Evolutionary conservation across 2,797 vertebrate genomes (phyloP).

Genomic region (Coregonus suidteri): DNA sequence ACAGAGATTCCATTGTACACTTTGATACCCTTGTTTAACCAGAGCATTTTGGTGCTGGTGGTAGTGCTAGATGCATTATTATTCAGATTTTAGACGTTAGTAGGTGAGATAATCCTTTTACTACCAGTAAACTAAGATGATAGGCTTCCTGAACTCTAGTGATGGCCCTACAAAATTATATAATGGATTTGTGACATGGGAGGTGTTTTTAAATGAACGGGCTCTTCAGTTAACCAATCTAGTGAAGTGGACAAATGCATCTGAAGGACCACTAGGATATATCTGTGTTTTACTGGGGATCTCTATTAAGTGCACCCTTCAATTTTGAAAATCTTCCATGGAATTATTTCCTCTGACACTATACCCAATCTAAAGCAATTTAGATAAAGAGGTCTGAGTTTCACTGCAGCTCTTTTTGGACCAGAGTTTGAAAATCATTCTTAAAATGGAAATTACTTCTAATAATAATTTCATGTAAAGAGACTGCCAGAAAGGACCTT

Average conservation of each 20-base stretch:
- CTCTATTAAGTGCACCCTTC: not conserved
- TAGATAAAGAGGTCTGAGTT: not conserved
- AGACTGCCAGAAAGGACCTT: too few species aligned
- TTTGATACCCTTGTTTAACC: not conserved
- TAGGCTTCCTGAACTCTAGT: not conserved
- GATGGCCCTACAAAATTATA: not conserved
- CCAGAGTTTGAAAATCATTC: not conserved
- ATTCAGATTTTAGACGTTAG: not conserved
- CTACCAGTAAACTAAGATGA: not conserved
- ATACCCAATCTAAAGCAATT: conserved; percentile 18
- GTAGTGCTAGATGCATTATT: not conserved
- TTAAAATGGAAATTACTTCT: too few species aligned
- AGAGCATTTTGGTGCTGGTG: not conserved
- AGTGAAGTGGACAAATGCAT: conserved; percentile 7
- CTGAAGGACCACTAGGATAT: not conserved
- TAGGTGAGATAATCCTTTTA: conserved; percentile 3
- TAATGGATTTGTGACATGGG: conserved; percentile 4
- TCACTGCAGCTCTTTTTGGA: not conserved
- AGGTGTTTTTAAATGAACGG: not conserved
- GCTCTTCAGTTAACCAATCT: not conserved
- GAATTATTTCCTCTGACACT: not conserved
- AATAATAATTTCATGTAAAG: too few species aligned
- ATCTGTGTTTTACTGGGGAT: conserved; percentile 7
- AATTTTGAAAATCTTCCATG: conserved; percentile 16
- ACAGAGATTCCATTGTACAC: too few species aligned